Evolutionary conservation across 2,888 invertebrate species (phyloP).

Genomic region (Scelioninae gen. 1): DNA sequence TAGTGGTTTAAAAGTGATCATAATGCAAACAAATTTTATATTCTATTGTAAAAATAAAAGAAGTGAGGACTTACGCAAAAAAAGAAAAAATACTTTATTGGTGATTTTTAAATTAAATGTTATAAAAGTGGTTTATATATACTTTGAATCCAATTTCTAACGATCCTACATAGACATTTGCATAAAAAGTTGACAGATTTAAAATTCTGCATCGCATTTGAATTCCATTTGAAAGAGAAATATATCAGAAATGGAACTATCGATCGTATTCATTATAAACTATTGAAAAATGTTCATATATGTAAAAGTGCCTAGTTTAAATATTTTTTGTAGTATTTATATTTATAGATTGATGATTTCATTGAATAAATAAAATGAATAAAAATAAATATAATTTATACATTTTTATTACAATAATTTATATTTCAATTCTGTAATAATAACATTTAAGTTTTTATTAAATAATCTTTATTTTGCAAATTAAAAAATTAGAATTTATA

Average conservation of each 20-base stretch:
- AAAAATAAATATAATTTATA: no score
- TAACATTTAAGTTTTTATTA: no score
- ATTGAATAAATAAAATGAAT: no score
- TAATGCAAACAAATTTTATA: background rate
- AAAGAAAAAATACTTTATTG: background rate
- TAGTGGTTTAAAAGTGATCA: background rate
- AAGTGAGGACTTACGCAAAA: background rate
- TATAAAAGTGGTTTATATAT: slow-evolving; percentile 21
- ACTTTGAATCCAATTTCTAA: slow-evolving; percentile 25
- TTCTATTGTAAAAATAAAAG: background rate
- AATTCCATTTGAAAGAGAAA: slow-evolving; percentile 51
- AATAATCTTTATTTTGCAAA: no score
- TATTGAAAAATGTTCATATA: slow-evolving; percentile 35
- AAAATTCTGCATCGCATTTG: slow-evolving; percentile 57
- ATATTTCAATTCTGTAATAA: no score
- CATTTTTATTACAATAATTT: no score
- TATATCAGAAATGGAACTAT: slow-evolving; percentile 39
- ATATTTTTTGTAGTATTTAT: background rate
- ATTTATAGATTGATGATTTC: background rate
- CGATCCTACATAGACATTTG: slow-evolving; percentile 17
- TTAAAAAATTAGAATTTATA: no score
- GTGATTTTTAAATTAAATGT: slow-evolving; percentile 6
- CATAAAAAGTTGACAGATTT: slow-evolving; percentile 51
- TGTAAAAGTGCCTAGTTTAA: slow-evolving; percentile 8
- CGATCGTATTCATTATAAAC: slow-evolving; percentile 45